Base-by-base conservation (phyloP, 2,113 vertebrate species). In the Chaetodon trifascialis region DNA sequence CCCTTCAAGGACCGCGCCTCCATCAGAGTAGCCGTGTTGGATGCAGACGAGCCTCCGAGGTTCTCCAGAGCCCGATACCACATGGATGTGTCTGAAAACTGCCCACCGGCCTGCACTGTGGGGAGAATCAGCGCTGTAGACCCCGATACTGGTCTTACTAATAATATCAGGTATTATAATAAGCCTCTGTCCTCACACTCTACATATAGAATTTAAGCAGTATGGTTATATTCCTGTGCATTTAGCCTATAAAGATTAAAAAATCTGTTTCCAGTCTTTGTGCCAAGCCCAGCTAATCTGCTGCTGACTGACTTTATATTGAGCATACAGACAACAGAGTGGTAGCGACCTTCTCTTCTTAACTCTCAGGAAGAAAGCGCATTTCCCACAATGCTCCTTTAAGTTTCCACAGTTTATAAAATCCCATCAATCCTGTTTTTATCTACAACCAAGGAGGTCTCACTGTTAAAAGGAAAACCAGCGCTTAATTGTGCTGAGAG, bases 1-100 rank as follows among this genome's bases (percentile, higher is more conserved):
- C 91, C 97, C 84, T 97, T 98, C 84, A 97, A 97, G 81, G 97
- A 97, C 66, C 94, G 97, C 10, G 95, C 97, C 44, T 95, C 95
- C 0, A 95, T 98, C 76, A 86, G 94, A 3, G 96, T 98, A 19
- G 92, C 94, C 0, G 96, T 98, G 49, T 92, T 97, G 89, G 96
- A 98, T 2, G 97, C 96, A 0, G 96, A 97, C 3, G 97, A 98
- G 88, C 96, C 97, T 0, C 97, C 97, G 0, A 92, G 94, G 55
- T 98, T 98, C 89, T 94, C 96, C 25, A 93, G 95, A 67, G 68
- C 94, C 11, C 83, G 92, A 46, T 98, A 97, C 83, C 95, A 92
- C 75, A 94, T 97, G 93, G 93, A 93, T 0, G 96, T 98, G n/a
- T 95, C 95, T 0, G 97, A 98, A 86, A 97, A 97, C 92, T 96